phyloP scores from a whole-genome alignment of 2,113 vertebrate genomes.

The Silurus asotus region DNA sequence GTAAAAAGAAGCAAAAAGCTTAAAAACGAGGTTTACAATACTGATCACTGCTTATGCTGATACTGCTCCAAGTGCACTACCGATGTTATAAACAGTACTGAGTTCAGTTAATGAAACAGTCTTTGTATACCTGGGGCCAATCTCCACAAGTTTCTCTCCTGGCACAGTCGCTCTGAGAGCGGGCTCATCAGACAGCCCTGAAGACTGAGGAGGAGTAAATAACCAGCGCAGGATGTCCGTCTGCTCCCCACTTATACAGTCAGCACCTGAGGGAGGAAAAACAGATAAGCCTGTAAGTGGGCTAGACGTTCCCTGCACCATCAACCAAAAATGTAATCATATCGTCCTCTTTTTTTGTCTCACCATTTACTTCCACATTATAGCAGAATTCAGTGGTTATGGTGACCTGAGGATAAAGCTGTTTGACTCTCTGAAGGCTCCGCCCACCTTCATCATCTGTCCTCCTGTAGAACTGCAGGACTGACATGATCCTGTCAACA shows the following conservation, averaged over 20 bases:
- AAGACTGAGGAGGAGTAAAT: conserved; percentile 73
- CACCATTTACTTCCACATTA: conserved; percentile 86
- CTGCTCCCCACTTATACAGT: conserved; percentile 66
- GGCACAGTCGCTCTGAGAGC: conserved; percentile 64
- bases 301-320: background rate
- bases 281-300: background rate
- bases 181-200: conserved; percentile 69
- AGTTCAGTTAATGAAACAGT: background rate
- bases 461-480: conserved; percentile 77
- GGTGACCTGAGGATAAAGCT: conserved; percentile 67
- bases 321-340: background rate
- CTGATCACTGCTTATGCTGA: background rate
- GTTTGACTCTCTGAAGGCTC: conserved; percentile 62
- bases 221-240: conserved; percentile 79
- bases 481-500: conserved; percentile 66
- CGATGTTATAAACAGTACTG: background rate
- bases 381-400: conserved; percentile 80
- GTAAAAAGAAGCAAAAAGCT: background rate
- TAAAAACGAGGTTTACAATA: background rate
- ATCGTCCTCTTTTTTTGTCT: conserved; percentile 41
- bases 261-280: conserved; percentile 59
- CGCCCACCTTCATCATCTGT: conserved; percentile 61
- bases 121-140: conserved; percentile 80
- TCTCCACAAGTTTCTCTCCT: conserved; percentile 79
- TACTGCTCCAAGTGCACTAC: background rate